These are phyloP conservation scores for Synaphobranchus kaupii DNA, from an alignment of 2,797 vertebrate genomes.

Conservation along the genomic window DNA sequence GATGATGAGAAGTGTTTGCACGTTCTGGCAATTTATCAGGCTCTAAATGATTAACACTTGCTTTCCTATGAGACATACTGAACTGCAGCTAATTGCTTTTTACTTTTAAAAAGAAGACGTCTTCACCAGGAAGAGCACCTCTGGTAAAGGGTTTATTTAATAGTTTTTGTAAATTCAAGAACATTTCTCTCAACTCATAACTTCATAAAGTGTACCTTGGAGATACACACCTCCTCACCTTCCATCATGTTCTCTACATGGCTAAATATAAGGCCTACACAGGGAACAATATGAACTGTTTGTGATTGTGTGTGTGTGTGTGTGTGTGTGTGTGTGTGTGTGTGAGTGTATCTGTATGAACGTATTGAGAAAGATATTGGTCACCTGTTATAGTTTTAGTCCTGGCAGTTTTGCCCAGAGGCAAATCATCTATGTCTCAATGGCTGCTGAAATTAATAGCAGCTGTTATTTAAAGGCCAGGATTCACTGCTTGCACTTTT, in stretches of 20 bases:
- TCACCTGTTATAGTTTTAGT: background rate
- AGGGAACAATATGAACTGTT: slow-evolving; percentile 47
- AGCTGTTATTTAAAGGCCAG: background rate
- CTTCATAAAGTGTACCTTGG: slow-evolving; percentile 38
- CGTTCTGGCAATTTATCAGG: slow-evolving; percentile 57
- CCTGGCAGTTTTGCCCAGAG: background rate
- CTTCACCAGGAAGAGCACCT: slow-evolving; percentile 52
- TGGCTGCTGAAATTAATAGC: background rate
- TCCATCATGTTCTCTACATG: slow-evolving; percentile 49
- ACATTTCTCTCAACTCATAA: slow-evolving; percentile 52
- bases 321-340: too few relatives aligned
- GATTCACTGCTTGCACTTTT: background rate
- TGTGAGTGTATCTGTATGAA: background rate
- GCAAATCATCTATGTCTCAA: background rate
- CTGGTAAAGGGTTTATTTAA: slow-evolving; percentile 60
- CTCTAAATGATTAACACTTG: slow-evolving; percentile 56
- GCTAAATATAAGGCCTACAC: slow-evolving; percentile 47
- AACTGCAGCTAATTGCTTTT: slow-evolving; percentile 60
- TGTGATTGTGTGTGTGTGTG: too few relatives aligned
- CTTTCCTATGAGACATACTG: slow-evolving; percentile 57
- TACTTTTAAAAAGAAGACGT: slow-evolving; percentile 54
- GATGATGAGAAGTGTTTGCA: slow-evolving; percentile 52
- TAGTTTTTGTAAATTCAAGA: slow-evolving; percentile 62
- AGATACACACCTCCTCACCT: slow-evolving; percentile 41
- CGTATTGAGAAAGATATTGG: background rate